Evolutionary conservation across 1,140 invertebrate genomes (phyloP).

Genomic region (Eupristina koningsbergeri): DNA sequence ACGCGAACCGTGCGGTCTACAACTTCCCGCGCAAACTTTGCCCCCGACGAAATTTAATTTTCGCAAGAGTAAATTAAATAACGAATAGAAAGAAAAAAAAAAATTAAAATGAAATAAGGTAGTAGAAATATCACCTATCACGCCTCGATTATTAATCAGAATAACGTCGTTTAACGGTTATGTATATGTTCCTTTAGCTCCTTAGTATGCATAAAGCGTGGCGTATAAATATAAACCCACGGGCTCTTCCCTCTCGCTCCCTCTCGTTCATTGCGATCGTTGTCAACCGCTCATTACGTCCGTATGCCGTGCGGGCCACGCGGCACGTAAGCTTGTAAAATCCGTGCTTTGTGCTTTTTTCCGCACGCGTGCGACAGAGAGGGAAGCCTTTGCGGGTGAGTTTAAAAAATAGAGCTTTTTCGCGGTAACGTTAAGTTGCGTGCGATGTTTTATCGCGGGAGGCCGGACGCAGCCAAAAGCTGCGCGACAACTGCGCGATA

Average conservation of each 20-base stretch:
- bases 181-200: not conserved
- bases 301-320: not conserved
- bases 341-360: constrained; percentile 42
- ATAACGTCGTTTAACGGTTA: constrained; percentile 36
- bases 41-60: constrained; percentile 29
- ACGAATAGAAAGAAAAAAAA: constrained; percentile 10
- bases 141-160: constrained; percentile 39
- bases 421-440: constrained; percentile 33
- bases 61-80: constrained; percentile 28
- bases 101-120: not conserved
- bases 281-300: constrained; percentile 45
- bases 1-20: not conserved
- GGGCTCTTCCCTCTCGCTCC: not conserved
- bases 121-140: not conserved
- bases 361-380: not conserved
- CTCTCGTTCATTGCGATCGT: constrained; percentile 35
- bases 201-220: constrained; percentile 18
- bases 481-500: constrained; percentile 12
- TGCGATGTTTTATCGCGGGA: constrained; percentile 33
- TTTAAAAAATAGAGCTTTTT: constrained; percentile 30
- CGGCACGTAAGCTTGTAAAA: constrained; percentile 45
- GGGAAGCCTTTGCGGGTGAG: not conserved
- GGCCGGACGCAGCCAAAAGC: not conserved
- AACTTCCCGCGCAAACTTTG: constrained; percentile 18
- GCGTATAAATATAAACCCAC: constrained; percentile 25